Conservation (phyloP, 1,140 invertebrate species). For the Stegodyphus mimosarum region DNA sequence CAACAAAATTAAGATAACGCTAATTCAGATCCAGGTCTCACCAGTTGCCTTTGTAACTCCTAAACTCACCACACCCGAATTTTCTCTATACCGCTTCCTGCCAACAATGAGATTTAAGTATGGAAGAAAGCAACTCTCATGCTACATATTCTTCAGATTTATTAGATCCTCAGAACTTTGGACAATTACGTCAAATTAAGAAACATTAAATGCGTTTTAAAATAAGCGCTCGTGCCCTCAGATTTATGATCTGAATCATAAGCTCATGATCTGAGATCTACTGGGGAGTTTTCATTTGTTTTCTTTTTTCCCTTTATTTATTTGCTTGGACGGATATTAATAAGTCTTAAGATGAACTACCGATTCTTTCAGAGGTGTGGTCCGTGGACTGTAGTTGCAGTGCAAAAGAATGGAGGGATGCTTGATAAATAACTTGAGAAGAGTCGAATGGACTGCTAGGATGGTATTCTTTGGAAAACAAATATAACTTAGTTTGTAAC, state of each 20-base stretch:
- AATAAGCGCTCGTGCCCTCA: constrained; percentile 2
- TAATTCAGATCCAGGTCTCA: too few species aligned
- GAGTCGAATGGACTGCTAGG: too few species aligned
- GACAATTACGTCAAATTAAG: constrained; percentile 57
- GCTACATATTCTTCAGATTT: too few species aligned
- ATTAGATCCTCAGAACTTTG: not conserved
- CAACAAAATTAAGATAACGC: too few species aligned
- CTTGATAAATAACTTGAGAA: not conserved
- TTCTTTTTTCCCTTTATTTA: not conserved
- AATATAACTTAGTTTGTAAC: too few species aligned
- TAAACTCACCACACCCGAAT: too few species aligned
- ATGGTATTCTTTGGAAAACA: too few species aligned
- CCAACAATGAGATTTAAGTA: too few species aligned
- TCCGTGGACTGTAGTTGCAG: not conserved
- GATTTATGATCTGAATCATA: constrained; percentile 43
- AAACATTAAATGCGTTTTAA: constrained; percentile 43
- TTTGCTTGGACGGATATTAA: not conserved
- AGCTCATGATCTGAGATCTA: not conserved
- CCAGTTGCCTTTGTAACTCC: too few species aligned
- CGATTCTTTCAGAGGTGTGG: constrained; percentile 39
- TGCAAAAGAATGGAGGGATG: not conserved
- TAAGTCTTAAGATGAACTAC: constrained; percentile 11
- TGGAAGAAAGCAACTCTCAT: too few species aligned
- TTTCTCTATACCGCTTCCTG: too few species aligned
- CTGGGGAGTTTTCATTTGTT: too few species aligned